Conservation (phyloP, 1,140 invertebrate genomes). For the Zaprionus vittiger region DNA sequence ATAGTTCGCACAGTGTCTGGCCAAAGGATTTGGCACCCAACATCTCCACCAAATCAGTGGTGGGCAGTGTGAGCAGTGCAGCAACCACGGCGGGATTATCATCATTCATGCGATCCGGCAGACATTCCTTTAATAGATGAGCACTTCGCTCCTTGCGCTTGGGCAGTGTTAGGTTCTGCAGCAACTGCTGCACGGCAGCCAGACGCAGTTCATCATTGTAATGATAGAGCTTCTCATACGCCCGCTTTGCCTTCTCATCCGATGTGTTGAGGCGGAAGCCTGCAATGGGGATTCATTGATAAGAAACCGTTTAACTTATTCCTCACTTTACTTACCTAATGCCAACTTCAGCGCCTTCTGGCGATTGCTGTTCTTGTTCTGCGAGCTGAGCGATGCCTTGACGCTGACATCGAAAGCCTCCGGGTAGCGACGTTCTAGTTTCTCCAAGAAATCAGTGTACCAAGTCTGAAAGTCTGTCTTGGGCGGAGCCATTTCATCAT, state of each 20-base stretch:
- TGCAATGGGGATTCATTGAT: constrained; percentile 30
- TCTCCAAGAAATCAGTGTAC: constrained; percentile 85
- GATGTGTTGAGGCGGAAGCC: constrained; percentile 86
- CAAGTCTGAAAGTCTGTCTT: constrained; percentile 79
- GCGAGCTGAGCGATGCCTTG: constrained; percentile 82
- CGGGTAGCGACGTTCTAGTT: constrained; percentile 88
- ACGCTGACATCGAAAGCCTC: constrained; percentile 87
- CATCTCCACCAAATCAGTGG: constrained; percentile 82
- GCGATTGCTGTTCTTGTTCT: constrained; percentile 50
- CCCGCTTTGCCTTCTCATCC: constrained; percentile 85
- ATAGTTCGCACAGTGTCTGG: constrained; percentile 65
- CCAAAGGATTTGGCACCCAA: constrained; percentile 72
- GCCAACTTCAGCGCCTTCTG: constrained; percentile 70
- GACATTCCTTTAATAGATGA: constrained; percentile 86
- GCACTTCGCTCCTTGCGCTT: constrained; percentile 78
- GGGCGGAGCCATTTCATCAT: constrained; percentile 53
- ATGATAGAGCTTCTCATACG: constrained; percentile 89
- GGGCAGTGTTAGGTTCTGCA: constrained; percentile 84
- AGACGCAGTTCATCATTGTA: constrained; percentile 87
- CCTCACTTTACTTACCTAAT: constrained; percentile 59
- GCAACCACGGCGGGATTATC: constrained; percentile 86
- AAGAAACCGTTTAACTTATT: not conserved
- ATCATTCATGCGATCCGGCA: constrained; percentile 87
- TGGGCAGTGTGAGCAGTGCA: constrained; percentile 85
- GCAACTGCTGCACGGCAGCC: constrained; percentile 87